Base-by-base conservation (phyloP, 2,113 vertebrate species). In the Donacobius atricapilla region DNA sequence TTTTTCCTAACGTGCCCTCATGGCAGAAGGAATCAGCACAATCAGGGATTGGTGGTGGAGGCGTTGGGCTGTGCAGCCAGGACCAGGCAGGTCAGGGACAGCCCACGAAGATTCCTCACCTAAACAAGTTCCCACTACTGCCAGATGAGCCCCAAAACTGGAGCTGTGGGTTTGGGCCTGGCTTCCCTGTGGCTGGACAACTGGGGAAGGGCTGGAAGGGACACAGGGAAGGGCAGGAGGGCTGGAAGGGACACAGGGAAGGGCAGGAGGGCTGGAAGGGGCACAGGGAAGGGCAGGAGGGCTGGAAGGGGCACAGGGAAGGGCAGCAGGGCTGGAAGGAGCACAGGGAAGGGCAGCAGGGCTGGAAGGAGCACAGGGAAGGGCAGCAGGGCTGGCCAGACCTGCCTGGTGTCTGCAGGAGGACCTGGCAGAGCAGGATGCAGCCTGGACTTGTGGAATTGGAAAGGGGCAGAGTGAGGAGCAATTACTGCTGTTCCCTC, bases 401-500 rank as follows among this genome's bases (percentile, higher is more conserved):
- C 40, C 81, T 70, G 73, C 27, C 28, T 0, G 1, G 71, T 2
- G 3, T 42, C 75, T 69, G 48, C 81, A 17, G 72, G 23, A 85
- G 39, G 24, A 91, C 25, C 22, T 35, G 18, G 75, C 2, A 2
- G 71, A 80, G 58, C 54, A 8, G 53, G 81, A 68, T 76, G 87
- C 83, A 40, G 76, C 2, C 1, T 0, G 2, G 64, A 57, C 37
- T 77, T 89, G 76, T 89, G 93, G 83, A 83, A 48, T 2, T 80
- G 76, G 76, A 72, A 90, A 65, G 64, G 80, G 47, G 31, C 33
- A 86, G 91, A 94, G 53, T 0, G 2, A 89, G 63, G 37, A 94
- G 87, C 87, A 94, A 86, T 96, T 94, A 91, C 94, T 93, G 71
- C 24, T 76, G 37, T 72, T 93, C 78, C 42, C 76, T 96, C 91